Conservation (phyloP, 2,113 vertebrate genomes). For the Bothrops jararaca region DNA sequence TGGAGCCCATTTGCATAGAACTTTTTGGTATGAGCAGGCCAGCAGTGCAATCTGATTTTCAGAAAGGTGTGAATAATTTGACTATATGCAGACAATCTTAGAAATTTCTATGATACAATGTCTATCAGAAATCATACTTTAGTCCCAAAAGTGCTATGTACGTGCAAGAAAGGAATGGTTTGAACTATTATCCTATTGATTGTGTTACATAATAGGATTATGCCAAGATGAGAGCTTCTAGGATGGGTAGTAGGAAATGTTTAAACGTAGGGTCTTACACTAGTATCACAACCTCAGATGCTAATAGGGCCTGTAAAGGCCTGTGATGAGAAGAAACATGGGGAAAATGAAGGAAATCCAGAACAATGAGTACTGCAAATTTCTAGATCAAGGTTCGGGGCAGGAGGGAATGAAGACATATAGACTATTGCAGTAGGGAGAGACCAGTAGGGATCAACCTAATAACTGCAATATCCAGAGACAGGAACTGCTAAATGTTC, state of each 20-base stretch:
- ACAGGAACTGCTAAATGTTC: neutral
- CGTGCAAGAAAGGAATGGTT: neutral
- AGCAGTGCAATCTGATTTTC: neutral
- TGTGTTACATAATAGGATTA: neutral
- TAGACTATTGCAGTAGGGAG: neutral
- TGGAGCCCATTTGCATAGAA: neutral
- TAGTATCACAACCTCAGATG: neutral
- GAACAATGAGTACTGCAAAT: neutral
- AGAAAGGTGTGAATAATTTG: neutral
- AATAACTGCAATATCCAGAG: neutral
- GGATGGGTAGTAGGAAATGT: neutral
- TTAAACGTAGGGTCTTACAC: neutral
- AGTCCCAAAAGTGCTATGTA: neutral
- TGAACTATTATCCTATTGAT: neutral
- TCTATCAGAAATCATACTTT: neutral
- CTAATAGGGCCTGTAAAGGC: neutral
- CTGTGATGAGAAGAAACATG: neutral
- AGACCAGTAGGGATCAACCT: neutral
- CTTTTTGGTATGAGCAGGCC: neutral
- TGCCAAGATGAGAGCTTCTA: neutral
- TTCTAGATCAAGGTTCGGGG: neutral
- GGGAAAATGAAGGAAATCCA: neutral
- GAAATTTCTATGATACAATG: neutral
- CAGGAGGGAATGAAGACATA: neutral
- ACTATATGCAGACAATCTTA: neutral